A percentile compares a stretch with the other conserved stretches of the same genome.
These are phyloP conservation scores for Spodoptera littoralis DNA, from an alignment of 2,888 invertebrate species.

Conservation along the genomic window DNA sequence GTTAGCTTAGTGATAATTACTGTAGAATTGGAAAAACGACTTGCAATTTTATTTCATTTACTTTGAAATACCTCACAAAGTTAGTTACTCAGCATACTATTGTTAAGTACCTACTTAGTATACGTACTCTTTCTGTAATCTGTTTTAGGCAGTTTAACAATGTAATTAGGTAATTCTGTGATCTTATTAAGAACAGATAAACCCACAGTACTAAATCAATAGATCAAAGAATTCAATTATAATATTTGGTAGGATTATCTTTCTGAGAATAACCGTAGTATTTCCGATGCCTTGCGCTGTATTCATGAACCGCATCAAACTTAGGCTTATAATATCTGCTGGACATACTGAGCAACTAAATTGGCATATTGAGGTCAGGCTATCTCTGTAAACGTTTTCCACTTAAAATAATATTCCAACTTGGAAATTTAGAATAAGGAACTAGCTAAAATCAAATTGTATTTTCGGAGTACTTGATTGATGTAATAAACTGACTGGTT, in stretches of 20 bases:
- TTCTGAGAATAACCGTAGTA: no score
- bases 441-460: not conserved
- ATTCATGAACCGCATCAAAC: no score
- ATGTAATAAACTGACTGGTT: conserved; percentile 5
- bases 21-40: conserved; percentile 30
- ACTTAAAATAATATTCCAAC: not conserved
- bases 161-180: no score
- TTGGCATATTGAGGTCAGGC: not conserved
- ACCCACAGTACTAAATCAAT: not conserved
- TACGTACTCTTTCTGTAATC: not conserved
- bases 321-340: no score
- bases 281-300: no score
- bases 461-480: conserved; percentile 12
- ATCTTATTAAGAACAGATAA: not conserved
- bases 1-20: conserved; percentile 53
- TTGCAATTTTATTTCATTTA: conserved; percentile 33
- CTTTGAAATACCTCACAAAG: conserved; percentile 1
- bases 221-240: not conserved
- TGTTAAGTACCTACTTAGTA: no score
- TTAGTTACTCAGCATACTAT: not conserved
- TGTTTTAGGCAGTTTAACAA: no score
- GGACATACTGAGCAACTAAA: not conserved
- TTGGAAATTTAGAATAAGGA: conserved; percentile 2
- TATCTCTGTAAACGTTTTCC: conserved; percentile 2
- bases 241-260: no score